Conservation (phyloP, 2,797 vertebrate genomes). For the Aphelocoma californica region DNA sequence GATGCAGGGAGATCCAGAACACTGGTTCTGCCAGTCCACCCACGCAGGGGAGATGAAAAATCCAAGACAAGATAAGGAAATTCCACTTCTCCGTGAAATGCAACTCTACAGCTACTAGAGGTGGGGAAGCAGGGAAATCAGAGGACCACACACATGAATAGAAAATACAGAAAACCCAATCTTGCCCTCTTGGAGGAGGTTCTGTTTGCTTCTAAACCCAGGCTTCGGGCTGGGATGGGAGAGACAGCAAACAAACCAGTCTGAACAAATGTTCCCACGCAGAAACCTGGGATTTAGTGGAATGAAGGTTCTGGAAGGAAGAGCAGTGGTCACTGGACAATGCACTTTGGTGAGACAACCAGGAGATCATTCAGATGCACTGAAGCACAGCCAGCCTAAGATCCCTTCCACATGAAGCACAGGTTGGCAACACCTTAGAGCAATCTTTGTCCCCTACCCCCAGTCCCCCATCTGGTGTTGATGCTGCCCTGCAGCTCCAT, state of each 20-base stretch:
- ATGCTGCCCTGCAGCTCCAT: neutral
- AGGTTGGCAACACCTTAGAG: neutral
- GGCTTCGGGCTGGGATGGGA: neutral
- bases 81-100: constrained; percentile 26
- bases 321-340: neutral
- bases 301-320: neutral
- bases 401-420: neutral
- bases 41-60: constrained; percentile 9
- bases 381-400: neutral
- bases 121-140: neutral
- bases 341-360: neutral
- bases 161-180: neutral
- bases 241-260: neutral
- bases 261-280: neutral
- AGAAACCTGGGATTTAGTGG: neutral
- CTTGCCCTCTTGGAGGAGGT: neutral
- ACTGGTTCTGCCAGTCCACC: constrained; percentile 34
- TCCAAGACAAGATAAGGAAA: constrained; percentile 37
- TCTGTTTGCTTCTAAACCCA: neutral
- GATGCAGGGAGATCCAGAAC: neutral
- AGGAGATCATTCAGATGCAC: neutral
- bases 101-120: neutral
- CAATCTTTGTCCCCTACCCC: neutral
- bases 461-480: neutral
- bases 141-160: neutral